Conservation (phyloP, 2,797 vertebrate species). For the Gymnoscopelus braueri region DNA sequence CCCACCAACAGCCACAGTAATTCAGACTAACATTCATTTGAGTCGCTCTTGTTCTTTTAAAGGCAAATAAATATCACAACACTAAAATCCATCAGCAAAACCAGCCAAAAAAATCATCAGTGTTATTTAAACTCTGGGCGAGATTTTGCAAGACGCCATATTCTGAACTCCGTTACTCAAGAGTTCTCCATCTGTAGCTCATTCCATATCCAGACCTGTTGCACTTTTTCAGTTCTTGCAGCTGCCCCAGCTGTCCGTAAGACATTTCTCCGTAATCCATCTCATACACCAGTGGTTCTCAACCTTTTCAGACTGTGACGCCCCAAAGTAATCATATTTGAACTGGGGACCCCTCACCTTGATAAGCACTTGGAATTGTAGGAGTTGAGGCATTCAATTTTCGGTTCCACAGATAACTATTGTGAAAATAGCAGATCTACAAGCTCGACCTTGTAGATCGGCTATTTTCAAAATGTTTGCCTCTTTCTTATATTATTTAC, state of each 20-base stretch:
- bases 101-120: no score
- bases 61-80: slow-evolving; percentile 57
- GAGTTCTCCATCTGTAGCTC: not conserved
- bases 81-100: slow-evolving; percentile 11
- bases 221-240: slow-evolving; percentile 16
- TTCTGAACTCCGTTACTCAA: not conserved
- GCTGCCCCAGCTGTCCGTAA: slow-evolving; percentile 13
- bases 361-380: no score
- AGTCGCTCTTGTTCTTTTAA: slow-evolving; percentile 25
- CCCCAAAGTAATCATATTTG: no score
- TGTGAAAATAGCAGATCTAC: no score
- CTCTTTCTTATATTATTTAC: no score
- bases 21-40: slow-evolving; percentile 2
- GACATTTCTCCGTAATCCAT: not conserved
- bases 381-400: no score
- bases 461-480: no score
- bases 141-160: slow-evolving; percentile 14
- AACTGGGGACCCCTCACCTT: no score
- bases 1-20: not conserved
- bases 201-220: not conserved
- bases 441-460: no score
- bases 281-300: not conserved
- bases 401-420: no score
- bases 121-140: no score
- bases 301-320: no score